Evolutionary conservation across 2,113 vertebrate species (phyloP).

Genomic region (Smithornis capensis): DNA sequence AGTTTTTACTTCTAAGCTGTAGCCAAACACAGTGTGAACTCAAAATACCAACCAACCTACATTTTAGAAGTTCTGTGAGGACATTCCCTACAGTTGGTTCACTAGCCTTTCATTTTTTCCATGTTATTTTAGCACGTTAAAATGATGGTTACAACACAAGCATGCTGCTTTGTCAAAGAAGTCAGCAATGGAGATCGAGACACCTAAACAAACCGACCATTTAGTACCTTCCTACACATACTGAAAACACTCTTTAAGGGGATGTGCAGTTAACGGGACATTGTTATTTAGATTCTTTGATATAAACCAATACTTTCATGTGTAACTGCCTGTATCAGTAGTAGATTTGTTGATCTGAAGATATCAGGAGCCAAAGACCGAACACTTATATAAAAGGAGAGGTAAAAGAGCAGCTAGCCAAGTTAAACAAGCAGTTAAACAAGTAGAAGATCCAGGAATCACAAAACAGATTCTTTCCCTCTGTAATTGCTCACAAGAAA

Average conservation of each 20-base stretch:
- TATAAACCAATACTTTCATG: neutral
- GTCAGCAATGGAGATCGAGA: neutral
- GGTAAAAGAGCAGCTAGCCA: neutral
- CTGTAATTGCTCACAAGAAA: neutral
- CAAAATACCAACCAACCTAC: neutral
- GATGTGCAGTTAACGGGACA: neutral
- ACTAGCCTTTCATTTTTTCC: neutral
- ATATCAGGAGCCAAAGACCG: neutral
- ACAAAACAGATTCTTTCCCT: neutral
- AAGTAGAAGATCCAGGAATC: neutral
- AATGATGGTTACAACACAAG: neutral
- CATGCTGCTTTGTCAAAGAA: neutral
- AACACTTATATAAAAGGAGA: neutral
- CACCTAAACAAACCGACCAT: neutral
- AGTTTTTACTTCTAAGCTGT: neutral
- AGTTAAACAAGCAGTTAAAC: neutral
- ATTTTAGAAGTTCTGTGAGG: neutral
- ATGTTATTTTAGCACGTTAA: neutral
- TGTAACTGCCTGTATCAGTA: neutral
- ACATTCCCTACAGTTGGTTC: neutral
- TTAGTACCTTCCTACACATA: neutral
- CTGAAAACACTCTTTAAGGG: neutral
- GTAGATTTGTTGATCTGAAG: neutral
- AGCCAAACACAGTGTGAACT: neutral
- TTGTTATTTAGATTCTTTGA: neutral